phyloP scores from a whole-genome alignment of 2,888 invertebrate species.

The Ellobium chinense region DNA sequence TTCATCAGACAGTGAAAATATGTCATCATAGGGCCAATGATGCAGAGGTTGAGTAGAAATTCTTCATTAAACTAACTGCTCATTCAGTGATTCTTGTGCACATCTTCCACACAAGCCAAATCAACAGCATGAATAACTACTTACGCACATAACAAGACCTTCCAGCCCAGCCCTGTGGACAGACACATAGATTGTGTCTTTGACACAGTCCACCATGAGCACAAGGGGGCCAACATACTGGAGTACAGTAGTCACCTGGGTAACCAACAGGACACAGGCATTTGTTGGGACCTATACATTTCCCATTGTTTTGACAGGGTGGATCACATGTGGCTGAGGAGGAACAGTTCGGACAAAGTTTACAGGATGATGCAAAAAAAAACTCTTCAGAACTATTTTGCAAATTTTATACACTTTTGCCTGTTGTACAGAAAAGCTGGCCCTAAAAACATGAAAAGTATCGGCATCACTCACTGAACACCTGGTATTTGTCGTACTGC shows the following conservation, averaged over 20 bases:
- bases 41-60: not conserved
- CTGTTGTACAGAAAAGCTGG: too few species aligned
- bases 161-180: slow-evolving; percentile 94
- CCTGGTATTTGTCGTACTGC: too few species aligned
- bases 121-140: not conserved
- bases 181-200: slow-evolving; percentile 95
- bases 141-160: slow-evolving; percentile 50
- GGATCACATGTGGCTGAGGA: slow-evolving; percentile 43
- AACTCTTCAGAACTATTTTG: too few species aligned
- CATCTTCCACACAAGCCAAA: too few species aligned
- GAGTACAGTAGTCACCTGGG: slow-evolving; percentile 54
- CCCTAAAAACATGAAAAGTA: too few species aligned
- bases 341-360: too few species aligned
- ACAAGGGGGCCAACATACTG: slow-evolving; percentile 80
- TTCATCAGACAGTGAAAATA: too few species aligned
- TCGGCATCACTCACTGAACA: too few species aligned
- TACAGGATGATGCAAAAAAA: too few species aligned
- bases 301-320: slow-evolving; percentile 46
- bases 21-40: too few species aligned
- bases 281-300: slow-evolving; percentile 48
- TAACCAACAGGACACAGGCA: slow-evolving; percentile 61
- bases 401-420: too few species aligned
- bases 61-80: not conserved
- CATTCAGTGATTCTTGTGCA: not conserved
- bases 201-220: slow-evolving; percentile 95